Base-by-base conservation (phyloP, 2,113 vertebrate species). In the Datnioides undecimradiatus region DNA sequence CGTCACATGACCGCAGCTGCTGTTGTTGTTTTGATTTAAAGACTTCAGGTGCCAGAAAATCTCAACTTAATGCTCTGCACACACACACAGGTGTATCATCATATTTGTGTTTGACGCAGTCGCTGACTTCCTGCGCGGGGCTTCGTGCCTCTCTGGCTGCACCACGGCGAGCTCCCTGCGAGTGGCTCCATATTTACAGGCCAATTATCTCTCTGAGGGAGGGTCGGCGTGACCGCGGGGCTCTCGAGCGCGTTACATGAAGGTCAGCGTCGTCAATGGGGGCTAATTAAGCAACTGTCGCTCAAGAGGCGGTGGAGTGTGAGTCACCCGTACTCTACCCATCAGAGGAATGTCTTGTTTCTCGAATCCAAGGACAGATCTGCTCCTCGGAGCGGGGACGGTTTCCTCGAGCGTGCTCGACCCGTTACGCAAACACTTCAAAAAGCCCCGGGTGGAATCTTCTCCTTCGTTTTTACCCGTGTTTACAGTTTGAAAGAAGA, bases 211-310 rank as follows among this genome's bases (percentile, higher is more conserved):
- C 73, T 75, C 68, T 23, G 57, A 45, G 59, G 27, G 80, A 66
- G 76, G 77, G 85, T 76, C 31, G 59, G 66, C 23, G 19, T 77
- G 83, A 80, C 81, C 46, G 33, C 66, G n/a, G 46, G 74, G 79
- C 69, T 79, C 85, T 86, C 43, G 6, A 79, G 73, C 70, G 10
- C 29, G 54, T 67, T 33, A 64, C 45, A 34, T 62, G 90, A 89
- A 92, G 91, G 92, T 88, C 89, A 85, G 62, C 38, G 52, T 2
- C 58, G 68, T 73, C 66, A 72, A 82, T 52, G 40, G 77, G 84
- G 88, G 88, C 86, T 91, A 90, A 92, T 90, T 87, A 90, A 68
- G 76, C 82, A 76, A 86, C 70, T 63, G 58, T 48, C 33, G n/a
- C 69, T 69, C 9, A 66, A 85, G 84, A 82, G 73, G 62, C 52